Percentiles rank a stretch among this genome's conserved stretches.
Evolutionary conservation across 1,140 invertebrate species (phyloP).

Genomic region (Battus philenor): DNA sequence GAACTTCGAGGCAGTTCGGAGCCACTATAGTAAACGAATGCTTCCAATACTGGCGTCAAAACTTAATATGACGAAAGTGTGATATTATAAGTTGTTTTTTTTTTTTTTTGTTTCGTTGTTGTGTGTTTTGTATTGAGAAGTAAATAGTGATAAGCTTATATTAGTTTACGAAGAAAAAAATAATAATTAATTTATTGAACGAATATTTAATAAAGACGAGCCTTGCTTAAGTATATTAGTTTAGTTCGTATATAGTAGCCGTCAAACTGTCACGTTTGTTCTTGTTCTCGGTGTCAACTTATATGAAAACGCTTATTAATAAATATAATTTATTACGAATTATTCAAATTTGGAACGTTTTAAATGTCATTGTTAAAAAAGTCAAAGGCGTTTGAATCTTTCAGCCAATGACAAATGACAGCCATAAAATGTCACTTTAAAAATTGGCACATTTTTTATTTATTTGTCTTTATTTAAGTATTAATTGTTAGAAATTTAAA

Average conservation of each 20-base stretch:
- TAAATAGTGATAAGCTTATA: slow-evolving; percentile 53
- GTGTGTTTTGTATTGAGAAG: slow-evolving; percentile 64
- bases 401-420: too few relatives aligned
- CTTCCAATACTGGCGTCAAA: slow-evolving; percentile 57
- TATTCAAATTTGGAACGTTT: too few relatives aligned
- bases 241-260: slow-evolving; percentile 62
- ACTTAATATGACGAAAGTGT: slow-evolving; percentile 58
- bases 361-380: too few relatives aligned
- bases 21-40: slow-evolving; percentile 42
- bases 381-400: too few relatives aligned
- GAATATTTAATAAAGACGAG: slow-evolving; percentile 72
- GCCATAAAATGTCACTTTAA: too few relatives aligned
- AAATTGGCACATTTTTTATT: too few relatives aligned
- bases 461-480: too few relatives aligned
- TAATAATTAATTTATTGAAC: slow-evolving; percentile 70
- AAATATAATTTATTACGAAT: too few relatives aligned
- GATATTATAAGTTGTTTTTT: slow-evolving; percentile 72
- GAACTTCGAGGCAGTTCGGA: slow-evolving; percentile 56
- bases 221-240: slow-evolving; percentile 70
- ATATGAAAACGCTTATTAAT: too few relatives aligned
- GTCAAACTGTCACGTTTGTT: slow-evolving; percentile 39
- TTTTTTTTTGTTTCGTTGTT: slow-evolving; percentile 71
- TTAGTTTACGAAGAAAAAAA: slow-evolving; percentile 52
- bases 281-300: slow-evolving; percentile 45
- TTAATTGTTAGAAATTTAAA: too few relatives aligned